Base-by-base conservation (phyloP, 2,888 invertebrate species). In the Stratiomys singularior region DNA sequence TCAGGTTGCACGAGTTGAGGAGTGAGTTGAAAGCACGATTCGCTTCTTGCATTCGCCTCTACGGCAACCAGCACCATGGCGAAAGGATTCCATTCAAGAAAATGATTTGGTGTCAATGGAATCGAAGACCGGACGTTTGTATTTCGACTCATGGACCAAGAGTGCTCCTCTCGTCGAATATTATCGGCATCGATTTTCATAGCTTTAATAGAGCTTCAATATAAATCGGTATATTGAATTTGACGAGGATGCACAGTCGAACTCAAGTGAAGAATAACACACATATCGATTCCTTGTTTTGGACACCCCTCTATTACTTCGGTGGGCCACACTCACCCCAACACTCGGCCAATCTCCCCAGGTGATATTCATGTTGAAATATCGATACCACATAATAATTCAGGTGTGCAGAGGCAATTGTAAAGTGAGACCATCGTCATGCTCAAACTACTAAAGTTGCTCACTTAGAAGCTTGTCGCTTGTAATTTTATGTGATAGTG, bases 401-500 rank as follows among this genome's bases (percentile, higher is more conserved):
- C 60, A 44, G 60, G n/a, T 58, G 67, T 30, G 76, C 66, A 27
- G 58, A 25, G 67, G 47, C 67, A 30, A 44, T 47, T 69, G 67
- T 67, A 47, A 60, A 67, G 69, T 76, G 76, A 76, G 44, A 46
- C 69, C 44, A 37, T 58, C 66, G 78, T 78, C 78, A 56, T 52
- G 21, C 47, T 28, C 30, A n/a, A 69, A 69, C 69, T 69, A 69
- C 46, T 47, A 69, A 69, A 69, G 63, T 76, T 78, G 77, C 76
- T 37, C 76, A 66, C 56, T 76, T 67, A 60, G 67, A 69, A 76
- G 63, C 71, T 66, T 78, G 76, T 78, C 71, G 76, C 66, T 27
- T 77, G 79, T 74, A 79, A 79, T 79, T 79, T 76, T 67, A 77
- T 72, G 77, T 79, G 79, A 79, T 79, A 79, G 76, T 67, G 76